Evolutionary conservation across 2,888 invertebrate species (phyloP).

Genomic region (Diarsia mendica): DNA sequence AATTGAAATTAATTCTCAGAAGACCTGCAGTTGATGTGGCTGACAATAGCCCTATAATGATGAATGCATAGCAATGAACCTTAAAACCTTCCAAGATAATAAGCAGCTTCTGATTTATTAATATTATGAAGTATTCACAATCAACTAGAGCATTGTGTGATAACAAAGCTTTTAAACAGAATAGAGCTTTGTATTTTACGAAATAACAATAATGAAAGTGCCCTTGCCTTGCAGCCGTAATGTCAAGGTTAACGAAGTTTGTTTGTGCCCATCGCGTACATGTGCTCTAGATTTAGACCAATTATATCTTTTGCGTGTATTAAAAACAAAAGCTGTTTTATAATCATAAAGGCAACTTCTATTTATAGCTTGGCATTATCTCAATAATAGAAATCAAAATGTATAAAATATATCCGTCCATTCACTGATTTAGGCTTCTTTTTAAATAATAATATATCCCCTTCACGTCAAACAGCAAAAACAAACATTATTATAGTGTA

Average conservation of each 20-base stretch:
- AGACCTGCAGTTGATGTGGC: neutral
- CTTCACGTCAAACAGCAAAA: too few species aligned
- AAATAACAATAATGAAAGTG: constrained; percentile 57
- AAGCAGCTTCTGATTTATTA: neutral
- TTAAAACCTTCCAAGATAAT: too few species aligned
- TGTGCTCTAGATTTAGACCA: constrained; percentile 26
- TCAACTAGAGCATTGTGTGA: neutral
- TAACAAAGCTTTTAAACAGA: constrained; percentile 31
- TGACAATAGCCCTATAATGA: neutral
- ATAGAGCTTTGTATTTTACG: constrained; percentile 34
- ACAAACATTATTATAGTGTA: too few species aligned
- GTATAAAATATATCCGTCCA: too few species aligned
- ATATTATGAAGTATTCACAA: neutral
- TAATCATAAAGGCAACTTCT: too few species aligned
- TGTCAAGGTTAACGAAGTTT: constrained; percentile 43
- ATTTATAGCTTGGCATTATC: too few species aligned
- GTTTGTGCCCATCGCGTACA: constrained; percentile 13
- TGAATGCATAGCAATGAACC: neutral
- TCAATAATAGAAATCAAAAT: too few species aligned
- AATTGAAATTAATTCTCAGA: too few species aligned
- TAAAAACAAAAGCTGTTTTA: too few species aligned
- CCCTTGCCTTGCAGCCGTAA: constrained; percentile 30
- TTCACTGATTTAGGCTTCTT: too few species aligned
- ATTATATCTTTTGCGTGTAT: constrained; percentile 20
- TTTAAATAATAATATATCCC: too few species aligned